A percentile compares a stretch with the other conserved stretches of the same genome.
Conservation (phyloP, 1,140 invertebrate genomes). For the Bombus soroeensis region DNA sequence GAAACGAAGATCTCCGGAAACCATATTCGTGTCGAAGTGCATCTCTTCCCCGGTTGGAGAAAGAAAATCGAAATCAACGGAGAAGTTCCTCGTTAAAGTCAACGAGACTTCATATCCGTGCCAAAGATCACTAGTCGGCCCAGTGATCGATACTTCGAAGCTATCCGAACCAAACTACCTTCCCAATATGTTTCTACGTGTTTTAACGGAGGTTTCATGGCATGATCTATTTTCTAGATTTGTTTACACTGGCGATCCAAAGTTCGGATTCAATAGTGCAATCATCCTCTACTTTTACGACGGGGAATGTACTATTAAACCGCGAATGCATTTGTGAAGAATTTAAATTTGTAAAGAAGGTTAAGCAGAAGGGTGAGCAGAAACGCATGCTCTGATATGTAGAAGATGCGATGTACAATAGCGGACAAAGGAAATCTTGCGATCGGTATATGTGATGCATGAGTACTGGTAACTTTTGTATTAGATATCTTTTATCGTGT, state of each 20-base stretch:
- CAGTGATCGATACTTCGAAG: conserved; percentile 2
- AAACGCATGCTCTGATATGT: too few species aligned
- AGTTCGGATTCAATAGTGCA: too few species aligned
- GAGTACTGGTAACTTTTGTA: too few species aligned
- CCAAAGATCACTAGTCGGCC: background rate
- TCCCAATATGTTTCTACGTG: background rate
- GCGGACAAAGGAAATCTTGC: too few species aligned
- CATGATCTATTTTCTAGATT: background rate
- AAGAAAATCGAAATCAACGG: background rate
- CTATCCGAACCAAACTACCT: too few species aligned
- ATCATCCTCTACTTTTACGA: background rate
- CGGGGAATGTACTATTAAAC: background rate
- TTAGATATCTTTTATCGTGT: too few species aligned
- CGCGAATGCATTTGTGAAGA: background rate
- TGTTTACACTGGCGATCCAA: too few species aligned
- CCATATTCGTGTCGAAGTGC: background rate
- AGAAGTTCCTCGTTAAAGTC: conserved; percentile 8
- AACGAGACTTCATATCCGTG: background rate
- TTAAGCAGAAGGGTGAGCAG: too few species aligned
- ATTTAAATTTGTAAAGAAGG: background rate
- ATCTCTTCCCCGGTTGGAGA: background rate
- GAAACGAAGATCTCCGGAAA: background rate
- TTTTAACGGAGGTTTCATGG: background rate
- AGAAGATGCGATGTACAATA: too few species aligned
- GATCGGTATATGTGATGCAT: too few species aligned